These are phyloP conservation scores for Acronicta alni DNA, from an alignment of 2,888 invertebrate species.

Conservation along the genomic window DNA sequence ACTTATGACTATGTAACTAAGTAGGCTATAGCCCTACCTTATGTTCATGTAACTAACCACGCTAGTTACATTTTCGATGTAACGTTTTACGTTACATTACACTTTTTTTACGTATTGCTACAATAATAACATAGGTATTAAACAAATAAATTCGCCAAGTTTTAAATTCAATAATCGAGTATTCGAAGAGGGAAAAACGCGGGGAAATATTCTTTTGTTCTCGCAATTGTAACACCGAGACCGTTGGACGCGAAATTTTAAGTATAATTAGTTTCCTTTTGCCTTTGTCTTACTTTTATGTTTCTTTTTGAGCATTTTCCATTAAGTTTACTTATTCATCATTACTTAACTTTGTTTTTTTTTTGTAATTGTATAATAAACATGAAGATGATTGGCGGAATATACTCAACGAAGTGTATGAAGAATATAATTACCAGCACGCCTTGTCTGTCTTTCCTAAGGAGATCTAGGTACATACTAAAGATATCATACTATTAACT, in stretches of 20 bases:
- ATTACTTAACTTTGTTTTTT: constrained; percentile 30
- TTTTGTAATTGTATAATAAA: constrained; percentile 37
- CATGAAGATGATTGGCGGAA: constrained; percentile 16
- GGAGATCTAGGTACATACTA: too few relatives aligned
- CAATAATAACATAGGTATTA: not conserved
- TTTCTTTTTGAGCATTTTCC: constrained; percentile 42
- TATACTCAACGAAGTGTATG: constrained; percentile 4
- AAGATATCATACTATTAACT: too few relatives aligned
- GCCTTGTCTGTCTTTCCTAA: too few relatives aligned
- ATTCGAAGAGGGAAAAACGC: constrained; percentile 11
- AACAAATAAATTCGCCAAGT: constrained; percentile 10
- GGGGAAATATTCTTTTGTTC: constrained; percentile 46
- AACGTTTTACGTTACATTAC: too few relatives aligned
- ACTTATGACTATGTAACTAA: too few relatives aligned
- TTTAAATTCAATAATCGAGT: constrained; percentile 34
- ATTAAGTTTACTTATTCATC: constrained; percentile 44
- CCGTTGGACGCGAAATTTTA: constrained; percentile 30
- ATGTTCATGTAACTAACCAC: too few relatives aligned
- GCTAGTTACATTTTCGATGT: too few relatives aligned
- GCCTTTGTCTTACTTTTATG: constrained; percentile 42
- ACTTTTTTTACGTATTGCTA: too few relatives aligned
- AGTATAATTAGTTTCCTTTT: constrained; percentile 51
- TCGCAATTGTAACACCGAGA: constrained; percentile 40
- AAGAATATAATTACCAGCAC: too few relatives aligned
- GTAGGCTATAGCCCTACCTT: too few relatives aligned